Percentiles rank a stretch among this genome's conserved stretches.
phyloP scores from a whole-genome alignment of 1,140 invertebrate genomes.

The Drosophila kohkoa region DNA sequence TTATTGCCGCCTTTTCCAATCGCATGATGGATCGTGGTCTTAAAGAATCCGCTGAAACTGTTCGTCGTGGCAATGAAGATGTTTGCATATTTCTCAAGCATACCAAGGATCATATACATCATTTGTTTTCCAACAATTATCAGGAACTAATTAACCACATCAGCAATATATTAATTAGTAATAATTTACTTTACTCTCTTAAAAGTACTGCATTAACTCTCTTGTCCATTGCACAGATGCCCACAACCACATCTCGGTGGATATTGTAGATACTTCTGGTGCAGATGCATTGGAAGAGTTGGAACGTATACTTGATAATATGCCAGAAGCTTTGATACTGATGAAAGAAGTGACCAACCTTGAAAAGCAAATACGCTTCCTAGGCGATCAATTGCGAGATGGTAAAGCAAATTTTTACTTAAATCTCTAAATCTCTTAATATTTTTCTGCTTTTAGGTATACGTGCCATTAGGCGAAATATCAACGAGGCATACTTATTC shows the following conservation, averaged over 20 bases:
- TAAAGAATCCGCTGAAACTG: constrained; percentile 86
- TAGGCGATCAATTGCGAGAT: constrained; percentile 88
- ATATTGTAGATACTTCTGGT: constrained; percentile 89
- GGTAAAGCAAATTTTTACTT: constrained; percentile 84
- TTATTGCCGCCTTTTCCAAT: constrained; percentile 95
- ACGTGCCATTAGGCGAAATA: constrained; percentile 88
- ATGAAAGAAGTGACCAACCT: constrained; percentile 88
- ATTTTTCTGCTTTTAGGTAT: constrained; percentile 85
- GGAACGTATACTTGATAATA: constrained; percentile 88
- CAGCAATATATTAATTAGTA: constrained; percentile 87
- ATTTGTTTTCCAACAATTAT: constrained; percentile 89
- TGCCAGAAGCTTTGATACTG: constrained; percentile 88
- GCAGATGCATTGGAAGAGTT: constrained; percentile 90
- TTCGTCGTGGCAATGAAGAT: constrained; percentile 88
- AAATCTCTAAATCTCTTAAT: constrained; percentile 14
- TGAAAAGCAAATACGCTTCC: constrained; percentile 87
- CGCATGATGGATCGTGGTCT: constrained; percentile 91
- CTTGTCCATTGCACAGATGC: constrained; percentile 38
- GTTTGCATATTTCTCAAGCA: constrained; percentile 88
- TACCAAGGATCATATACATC: constrained; percentile 88
- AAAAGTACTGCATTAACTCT: not conserved
- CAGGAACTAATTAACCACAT: constrained; percentile 89
- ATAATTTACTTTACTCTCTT: not conserved
- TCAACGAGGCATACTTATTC: constrained; percentile 66
- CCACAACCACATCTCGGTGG: constrained; percentile 86